These are phyloP conservation scores for Sylvia atricapilla DNA, from an alignment of 2,113 vertebrate species.

Conservation along the genomic window DNA sequence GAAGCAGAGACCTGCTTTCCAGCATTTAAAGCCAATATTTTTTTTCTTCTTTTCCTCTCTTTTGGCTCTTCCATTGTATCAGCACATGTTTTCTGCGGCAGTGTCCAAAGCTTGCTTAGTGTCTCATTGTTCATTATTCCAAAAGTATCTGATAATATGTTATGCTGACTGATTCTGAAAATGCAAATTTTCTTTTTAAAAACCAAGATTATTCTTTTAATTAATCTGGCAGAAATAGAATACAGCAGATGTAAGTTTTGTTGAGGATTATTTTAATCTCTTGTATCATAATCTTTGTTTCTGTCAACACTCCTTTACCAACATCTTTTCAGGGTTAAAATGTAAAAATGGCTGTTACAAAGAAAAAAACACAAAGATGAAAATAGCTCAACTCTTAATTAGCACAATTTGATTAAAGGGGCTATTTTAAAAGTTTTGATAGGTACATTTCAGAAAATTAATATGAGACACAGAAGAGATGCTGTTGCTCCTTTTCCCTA, in stretches of 20 bases:
- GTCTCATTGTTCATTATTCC: conserved; percentile 19
- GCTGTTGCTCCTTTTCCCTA: neutral
- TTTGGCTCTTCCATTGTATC: neutral
- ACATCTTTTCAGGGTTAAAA: neutral
- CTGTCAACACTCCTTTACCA: conserved; percentile 27
- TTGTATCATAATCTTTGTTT: conserved; percentile 13
- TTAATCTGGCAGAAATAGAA: conserved; percentile 49
- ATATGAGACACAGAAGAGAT: neutral
- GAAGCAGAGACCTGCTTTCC: conserved; percentile 45
- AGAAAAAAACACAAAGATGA: neutral
- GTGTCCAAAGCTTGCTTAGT: conserved; percentile 10
- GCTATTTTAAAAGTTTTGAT: neutral
- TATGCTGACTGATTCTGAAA: conserved; percentile 27
- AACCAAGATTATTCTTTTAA: conserved; percentile 1
- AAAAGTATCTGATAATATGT: neutral
- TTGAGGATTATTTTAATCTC: conserved; percentile 8
- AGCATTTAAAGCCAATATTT: neutral
- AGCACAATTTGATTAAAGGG: neutral
- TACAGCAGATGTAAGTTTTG: conserved; percentile 38
- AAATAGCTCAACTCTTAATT: neutral
- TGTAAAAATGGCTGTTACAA: neutral
- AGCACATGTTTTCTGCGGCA: conserved; percentile 25
- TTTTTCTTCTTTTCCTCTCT: neutral
- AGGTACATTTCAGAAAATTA: neutral
- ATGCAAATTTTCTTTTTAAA: conserved; percentile 28